Percentiles rank a stretch among this genome's conserved stretches.
Evolutionary conservation across 2,113 vertebrate species (phyloP).

Genomic region (Paradoxurus hermaphroditus): DNA sequence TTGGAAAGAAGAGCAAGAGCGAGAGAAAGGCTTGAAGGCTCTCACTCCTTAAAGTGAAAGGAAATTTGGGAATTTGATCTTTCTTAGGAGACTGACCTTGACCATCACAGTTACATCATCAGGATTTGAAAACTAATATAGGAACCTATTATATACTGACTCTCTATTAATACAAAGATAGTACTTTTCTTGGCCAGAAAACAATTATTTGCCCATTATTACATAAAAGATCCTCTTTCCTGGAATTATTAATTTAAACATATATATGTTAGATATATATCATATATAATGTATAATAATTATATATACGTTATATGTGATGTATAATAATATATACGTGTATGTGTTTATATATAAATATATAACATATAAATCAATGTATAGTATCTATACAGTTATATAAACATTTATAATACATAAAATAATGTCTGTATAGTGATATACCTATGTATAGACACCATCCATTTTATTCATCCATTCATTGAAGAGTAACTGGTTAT

Average conservation of each 20-base stretch:
- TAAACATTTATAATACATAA: not conserved
- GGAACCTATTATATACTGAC: not conserved
- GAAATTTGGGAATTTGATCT: not conserved
- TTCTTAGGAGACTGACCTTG: not conserved
- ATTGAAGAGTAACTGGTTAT: not conserved
- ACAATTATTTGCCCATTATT: not conserved
- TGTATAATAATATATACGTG: not conserved
- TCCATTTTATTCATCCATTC: not conserved
- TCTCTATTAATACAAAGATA: not conserved
- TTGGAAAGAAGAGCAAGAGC: not conserved
- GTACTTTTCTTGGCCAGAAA: not conserved
- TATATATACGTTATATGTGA: not conserved
- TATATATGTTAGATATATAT: not conserved
- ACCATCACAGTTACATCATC: not conserved
- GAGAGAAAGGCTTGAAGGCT: not conserved
- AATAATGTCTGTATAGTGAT: not conserved
- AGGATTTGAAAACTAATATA: not conserved
- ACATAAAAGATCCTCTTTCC: not conserved
- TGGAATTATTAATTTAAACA: slow-evolving; percentile 23
- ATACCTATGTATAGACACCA: not conserved
- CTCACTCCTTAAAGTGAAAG: not conserved
- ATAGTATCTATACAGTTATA: not conserved
- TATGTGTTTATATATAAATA: not conserved
- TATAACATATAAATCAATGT: not conserved
- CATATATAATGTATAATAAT: not conserved